Conservation (phyloP, 2,113 vertebrate species). For the Petrocephalus zakoni region DNA sequence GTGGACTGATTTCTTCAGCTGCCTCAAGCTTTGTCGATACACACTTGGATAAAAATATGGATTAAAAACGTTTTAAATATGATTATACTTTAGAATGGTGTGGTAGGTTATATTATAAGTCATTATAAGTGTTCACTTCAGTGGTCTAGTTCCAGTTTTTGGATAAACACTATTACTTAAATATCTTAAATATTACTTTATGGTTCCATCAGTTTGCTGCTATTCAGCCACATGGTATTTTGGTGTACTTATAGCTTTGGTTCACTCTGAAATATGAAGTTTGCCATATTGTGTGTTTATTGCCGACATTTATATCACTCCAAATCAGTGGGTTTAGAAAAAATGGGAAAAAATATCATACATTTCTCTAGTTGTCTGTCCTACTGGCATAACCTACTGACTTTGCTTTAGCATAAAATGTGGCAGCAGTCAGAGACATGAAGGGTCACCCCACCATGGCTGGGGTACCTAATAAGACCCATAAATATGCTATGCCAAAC, state of each 20-base stretch:
- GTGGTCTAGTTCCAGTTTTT: not conserved
- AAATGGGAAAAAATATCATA: too few relatives aligned
- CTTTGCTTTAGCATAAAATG: too few relatives aligned
- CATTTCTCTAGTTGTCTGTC: too few relatives aligned
- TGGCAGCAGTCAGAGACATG: too few relatives aligned
- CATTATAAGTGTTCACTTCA: not conserved
- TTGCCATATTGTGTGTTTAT: too few relatives aligned
- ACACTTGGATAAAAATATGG: not conserved
- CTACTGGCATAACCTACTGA: too few relatives aligned
- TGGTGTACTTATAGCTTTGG: not conserved
- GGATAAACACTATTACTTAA: not conserved
- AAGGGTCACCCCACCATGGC: too few relatives aligned
- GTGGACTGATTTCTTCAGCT: conserved; percentile 6
- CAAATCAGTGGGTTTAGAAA: too few relatives aligned
- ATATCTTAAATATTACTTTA: not conserved
- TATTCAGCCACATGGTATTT: not conserved
- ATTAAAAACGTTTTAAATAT: not conserved
- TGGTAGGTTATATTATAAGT: not conserved
- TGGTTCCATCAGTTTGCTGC: not conserved
- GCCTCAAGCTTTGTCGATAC: conserved; percentile 4
- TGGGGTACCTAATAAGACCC: too few relatives aligned
- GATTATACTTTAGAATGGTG: not conserved
- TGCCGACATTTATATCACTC: too few relatives aligned
- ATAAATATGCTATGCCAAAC: too few relatives aligned
- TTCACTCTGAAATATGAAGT: too few relatives aligned